A percentile compares a stretch with the other conserved stretches of the same genome.
Evolutionary conservation across 2,888 invertebrate species (phyloP).

Genomic region (Papilio protenor): DNA sequence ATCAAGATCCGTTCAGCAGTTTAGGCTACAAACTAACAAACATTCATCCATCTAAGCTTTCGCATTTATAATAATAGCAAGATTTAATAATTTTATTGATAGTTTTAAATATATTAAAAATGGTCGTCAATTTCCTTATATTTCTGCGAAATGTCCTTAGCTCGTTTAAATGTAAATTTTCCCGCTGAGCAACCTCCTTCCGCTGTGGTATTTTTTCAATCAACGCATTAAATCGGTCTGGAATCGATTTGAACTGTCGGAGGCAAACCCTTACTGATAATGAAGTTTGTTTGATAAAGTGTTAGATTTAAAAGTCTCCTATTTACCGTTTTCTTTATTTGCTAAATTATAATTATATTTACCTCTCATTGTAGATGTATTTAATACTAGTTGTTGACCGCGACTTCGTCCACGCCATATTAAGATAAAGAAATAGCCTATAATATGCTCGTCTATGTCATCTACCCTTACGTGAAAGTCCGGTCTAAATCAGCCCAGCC

Average conservation of each 20-base stretch:
- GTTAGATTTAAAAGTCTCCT: not conserved
- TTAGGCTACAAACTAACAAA: no score
- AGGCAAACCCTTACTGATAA: conserved; percentile 25
- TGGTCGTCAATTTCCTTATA: not conserved
- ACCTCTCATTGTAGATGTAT: no score
- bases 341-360: not conserved
- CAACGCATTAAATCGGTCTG: conserved; percentile 9
- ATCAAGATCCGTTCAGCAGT: no score
- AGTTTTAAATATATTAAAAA: not conserved
- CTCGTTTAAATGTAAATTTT: conserved; percentile 14
- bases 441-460: no score
- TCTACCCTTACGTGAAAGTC: no score
- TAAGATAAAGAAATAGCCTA: no score
- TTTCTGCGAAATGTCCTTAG: not conserved
- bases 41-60: no score
- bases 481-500: no score
- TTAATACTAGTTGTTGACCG: no score
- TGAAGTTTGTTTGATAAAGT: conserved; percentile 14
- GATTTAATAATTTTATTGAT: not conserved
- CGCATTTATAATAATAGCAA: no score
- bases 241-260: conserved; percentile 32
- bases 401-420: no score
- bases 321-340: not conserved
- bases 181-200: not conserved
- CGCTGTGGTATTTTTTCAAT: conserved; percentile 3